Base-by-base conservation (phyloP, 1,140 invertebrate genomes). In the Euura lappo region DNA sequence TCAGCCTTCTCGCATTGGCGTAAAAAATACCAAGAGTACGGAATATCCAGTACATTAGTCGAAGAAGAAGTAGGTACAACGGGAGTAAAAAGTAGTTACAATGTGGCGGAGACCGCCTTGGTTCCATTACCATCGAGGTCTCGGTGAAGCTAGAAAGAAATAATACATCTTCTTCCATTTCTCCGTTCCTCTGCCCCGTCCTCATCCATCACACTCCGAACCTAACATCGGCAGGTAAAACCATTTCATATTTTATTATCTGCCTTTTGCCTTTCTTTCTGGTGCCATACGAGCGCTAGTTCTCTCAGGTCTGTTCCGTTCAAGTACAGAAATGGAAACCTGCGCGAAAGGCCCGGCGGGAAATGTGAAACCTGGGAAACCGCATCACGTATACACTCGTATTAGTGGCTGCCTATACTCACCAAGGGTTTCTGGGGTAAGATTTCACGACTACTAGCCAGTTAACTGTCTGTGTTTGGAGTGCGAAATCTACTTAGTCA, bases 171-270 rank as follows among this genome's bases (percentile, higher is more conserved):
- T 81, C 72, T 60, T 51, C 68, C 47, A 45, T 65, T 75, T 45
- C 74, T 72, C 67, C 65, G 44, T 70, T 71, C 71, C 69, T 47
- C 72, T 71, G 45, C 68, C 46, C 47, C 69, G 71, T 72, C 71
- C 75, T 81, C 82, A 83, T 81, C 79, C 77, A 79, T 81, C 78
- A 79, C 76, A 72, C 78, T 79, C 69, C 74, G 47, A 51, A n/a
- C 51, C 51, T 60, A 11, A 70, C 74, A 80, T 84, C 76, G 78
- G 70, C 80, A 78, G 77, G 69, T 76, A 74, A 75, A 73, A 78
- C 74, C 71, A 47, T 76, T 73, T 77, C 69, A 69, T 78, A 71
- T 76, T 79, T 77, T 79, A 81, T 83, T 80, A 82, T 82, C 80
- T 81, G 80, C 43, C 11, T 43, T 72, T 60, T 28, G 28, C 28